Evolutionary conservation across 1,140 invertebrate species (phyloP).

Genomic region (Lasaia peninsularis): DNA sequence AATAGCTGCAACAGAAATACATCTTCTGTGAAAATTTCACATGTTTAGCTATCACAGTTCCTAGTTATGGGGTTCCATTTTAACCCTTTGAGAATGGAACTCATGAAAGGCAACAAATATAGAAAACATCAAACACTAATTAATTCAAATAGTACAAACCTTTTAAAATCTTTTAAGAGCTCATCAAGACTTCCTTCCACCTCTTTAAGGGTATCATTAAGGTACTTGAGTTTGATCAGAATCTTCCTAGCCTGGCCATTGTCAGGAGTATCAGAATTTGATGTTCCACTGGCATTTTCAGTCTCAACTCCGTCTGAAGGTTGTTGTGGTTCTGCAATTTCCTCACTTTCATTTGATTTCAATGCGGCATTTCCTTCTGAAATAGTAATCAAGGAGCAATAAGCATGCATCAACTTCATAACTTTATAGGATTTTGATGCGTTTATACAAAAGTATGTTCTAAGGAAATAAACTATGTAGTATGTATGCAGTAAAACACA

Average conservation of each 20-base stretch:
- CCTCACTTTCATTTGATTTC: conserved; percentile 20
- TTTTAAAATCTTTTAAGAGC: conserved; percentile 91
- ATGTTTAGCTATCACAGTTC: no score
- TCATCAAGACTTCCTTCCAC: conserved; percentile 87
- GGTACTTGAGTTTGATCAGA: conserved; percentile 88
- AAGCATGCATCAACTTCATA: no score
- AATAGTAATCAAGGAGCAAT: background rate
- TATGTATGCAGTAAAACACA: no score
- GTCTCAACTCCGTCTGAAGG: conserved; percentile 13
- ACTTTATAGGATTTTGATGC: no score
- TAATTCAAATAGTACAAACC: conserved; percentile 73
- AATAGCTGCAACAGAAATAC: no score
- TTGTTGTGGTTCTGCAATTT: conserved; percentile 16
- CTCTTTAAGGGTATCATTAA: conserved; percentile 90
- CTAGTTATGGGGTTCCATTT: no score
- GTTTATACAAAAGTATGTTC: no score
- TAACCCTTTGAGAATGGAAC: no score
- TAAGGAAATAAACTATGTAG: no score
- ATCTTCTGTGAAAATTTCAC: no score
- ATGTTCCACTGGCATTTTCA: conserved; percentile 19
- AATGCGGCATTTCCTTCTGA: conserved; percentile 23
- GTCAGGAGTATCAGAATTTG: conserved; percentile 16
- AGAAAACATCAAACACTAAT: background rate
- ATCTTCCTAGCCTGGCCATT: conserved; percentile 39
- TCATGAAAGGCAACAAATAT: no score